Evolutionary conservation across 2,797 vertebrate species (phyloP).

Genomic region (Varecia variegata): DNA sequence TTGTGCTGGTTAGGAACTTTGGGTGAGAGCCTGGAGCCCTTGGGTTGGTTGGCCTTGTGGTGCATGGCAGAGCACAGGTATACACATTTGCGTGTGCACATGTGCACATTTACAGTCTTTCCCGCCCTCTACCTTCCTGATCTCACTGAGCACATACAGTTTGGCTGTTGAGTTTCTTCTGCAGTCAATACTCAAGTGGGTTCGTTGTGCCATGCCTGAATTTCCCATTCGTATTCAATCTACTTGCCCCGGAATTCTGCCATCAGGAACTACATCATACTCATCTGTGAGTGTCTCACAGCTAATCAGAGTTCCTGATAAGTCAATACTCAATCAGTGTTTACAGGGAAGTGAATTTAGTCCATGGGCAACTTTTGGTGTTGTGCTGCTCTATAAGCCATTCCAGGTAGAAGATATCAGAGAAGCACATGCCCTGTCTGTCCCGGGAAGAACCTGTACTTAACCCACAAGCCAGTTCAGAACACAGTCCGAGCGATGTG

Average conservation of each 20-base stretch:
- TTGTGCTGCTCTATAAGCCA: background rate
- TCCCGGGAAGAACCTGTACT: background rate
- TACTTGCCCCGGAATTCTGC: background rate
- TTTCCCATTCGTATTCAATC: background rate
- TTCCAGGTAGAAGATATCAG: background rate
- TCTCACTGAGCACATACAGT: background rate
- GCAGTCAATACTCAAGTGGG: background rate
- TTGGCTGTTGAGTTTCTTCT: background rate
- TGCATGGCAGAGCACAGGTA: background rate
- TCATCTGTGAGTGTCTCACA: background rate
- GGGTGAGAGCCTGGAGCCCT: background rate
- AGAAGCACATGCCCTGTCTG: background rate
- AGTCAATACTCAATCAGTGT: background rate
- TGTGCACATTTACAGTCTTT: background rate
- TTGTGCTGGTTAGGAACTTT: background rate
- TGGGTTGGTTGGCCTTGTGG: background rate
- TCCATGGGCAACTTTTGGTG: background rate
- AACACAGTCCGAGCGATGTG: accelerated
- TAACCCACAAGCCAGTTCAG: background rate
- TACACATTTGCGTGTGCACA: background rate
- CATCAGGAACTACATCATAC: background rate
- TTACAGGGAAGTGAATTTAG: background rate
- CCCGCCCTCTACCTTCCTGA: background rate
- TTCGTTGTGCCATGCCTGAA: no score
- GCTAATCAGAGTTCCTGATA: background rate